Conservation (phyloP, 2,888 invertebrate species). For the Cephus sareptanus region DNA sequence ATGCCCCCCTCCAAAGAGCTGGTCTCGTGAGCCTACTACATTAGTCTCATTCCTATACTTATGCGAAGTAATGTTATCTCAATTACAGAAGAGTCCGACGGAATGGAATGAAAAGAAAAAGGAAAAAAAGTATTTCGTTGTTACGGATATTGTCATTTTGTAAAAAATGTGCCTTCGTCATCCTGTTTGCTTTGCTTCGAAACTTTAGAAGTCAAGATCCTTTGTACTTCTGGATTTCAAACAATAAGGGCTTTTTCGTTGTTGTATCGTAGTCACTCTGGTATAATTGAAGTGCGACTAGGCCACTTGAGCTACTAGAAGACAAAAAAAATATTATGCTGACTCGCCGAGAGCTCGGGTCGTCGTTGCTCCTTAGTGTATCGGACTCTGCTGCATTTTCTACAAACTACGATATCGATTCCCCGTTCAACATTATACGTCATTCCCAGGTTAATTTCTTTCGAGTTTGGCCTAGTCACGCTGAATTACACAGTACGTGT, state of each 20-base stretch:
- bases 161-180: neutral
- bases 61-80: neutral
- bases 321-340: neutral
- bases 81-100: neutral
- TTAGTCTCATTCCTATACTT: neutral
- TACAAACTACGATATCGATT: neutral
- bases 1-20: neutral
- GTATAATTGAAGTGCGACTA: neutral
- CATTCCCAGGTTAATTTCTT: neutral
- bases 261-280: neutral
- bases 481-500: neutral
- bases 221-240: neutral
- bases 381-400: constrained; percentile 2
- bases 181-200: neutral
- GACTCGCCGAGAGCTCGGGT: neutral
- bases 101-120: neutral
- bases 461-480: neutral
- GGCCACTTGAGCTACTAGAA: neutral
- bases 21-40: neutral
- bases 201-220: neutral
- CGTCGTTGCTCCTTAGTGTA: neutral
- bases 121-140: neutral
- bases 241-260: neutral
- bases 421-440: neutral
- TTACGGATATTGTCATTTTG: neutral